Conservation (phyloP, 1,140 invertebrate species). For the Diprion similis region DNA sequence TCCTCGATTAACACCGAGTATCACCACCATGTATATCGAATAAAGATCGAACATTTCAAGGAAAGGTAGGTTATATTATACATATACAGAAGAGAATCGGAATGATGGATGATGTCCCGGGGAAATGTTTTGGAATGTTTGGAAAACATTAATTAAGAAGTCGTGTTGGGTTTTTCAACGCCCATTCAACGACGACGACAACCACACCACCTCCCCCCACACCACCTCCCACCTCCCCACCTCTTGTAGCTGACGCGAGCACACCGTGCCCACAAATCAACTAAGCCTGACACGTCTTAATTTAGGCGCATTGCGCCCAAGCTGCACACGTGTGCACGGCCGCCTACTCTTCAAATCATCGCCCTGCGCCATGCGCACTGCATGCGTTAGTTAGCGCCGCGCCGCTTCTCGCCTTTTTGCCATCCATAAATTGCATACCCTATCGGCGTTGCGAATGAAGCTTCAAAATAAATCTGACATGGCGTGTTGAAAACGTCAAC, state of each 20-base stretch:
- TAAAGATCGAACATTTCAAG: conserved; percentile 12
- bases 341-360: too few relatives aligned
- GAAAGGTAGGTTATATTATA: not conserved
- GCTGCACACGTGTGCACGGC: conserved; percentile 7
- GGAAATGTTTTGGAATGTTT: conserved; percentile 31
- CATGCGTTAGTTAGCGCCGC: too few relatives aligned
- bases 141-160: conserved; percentile 51
- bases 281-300: conserved; percentile 49
- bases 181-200: conserved; percentile 8
- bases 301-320: conserved; percentile 36
- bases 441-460: not conserved
- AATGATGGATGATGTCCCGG: conserved; percentile 36
- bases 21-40: not conserved
- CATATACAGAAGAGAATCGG: not conserved
- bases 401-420: too few relatives aligned
- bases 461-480: conserved; percentile 16
- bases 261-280: conserved; percentile 40
- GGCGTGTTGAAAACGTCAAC: not conserved
- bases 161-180: conserved; percentile 28
- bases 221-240: not conserved
- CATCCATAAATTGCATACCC: too few relatives aligned
- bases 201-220: conserved; percentile 7
- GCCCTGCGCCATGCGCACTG: too few relatives aligned
- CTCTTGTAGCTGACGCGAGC: conserved; percentile 12
- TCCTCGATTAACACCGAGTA: not conserved